Evolutionary conservation across 2,113 vertebrate species (phyloP).

Genomic region (Willisornis vidua): DNA sequence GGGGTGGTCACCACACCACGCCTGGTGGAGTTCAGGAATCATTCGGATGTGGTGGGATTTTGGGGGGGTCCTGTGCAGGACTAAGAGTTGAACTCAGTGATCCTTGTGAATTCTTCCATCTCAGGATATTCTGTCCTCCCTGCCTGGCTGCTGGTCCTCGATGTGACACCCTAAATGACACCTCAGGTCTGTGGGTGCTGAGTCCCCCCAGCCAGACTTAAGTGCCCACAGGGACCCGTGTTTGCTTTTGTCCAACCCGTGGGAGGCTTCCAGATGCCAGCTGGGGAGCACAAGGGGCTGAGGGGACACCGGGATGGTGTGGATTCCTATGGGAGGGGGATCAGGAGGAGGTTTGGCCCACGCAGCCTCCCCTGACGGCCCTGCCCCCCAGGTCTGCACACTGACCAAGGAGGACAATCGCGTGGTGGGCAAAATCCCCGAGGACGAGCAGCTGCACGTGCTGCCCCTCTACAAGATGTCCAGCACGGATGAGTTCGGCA

Average conservation of each 20-base stretch:
- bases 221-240: rapidly evolving
- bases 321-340: rapidly evolving
- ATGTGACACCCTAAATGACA: neutral
- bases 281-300: rapidly evolving
- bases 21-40: neutral
- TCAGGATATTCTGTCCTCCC: neutral
- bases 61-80: neutral
- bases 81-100: neutral
- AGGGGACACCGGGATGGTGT: neutral
- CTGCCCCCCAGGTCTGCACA: constrained; percentile 88
- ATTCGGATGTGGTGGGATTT: neutral
- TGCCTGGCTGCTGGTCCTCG: neutral
- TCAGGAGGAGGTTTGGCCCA: neutral
- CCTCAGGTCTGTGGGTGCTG: neutral
- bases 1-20: neutral
- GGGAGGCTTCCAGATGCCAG: rapidly evolving
- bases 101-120: neutral
- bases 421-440: constrained; percentile 83
- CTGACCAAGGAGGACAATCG: constrained; percentile 98
- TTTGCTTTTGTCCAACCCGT: rapidly evolving
- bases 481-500: constrained; percentile 90
- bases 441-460: constrained; percentile 95
- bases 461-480: constrained; percentile 94
- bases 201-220: neutral
- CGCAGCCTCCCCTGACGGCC: neutral